A percentile compares a stretch with the other conserved stretches of the same genome.
Conservation (phyloP, 2,888 invertebrate genomes). For the Asteroscopus sphinx region DNA sequence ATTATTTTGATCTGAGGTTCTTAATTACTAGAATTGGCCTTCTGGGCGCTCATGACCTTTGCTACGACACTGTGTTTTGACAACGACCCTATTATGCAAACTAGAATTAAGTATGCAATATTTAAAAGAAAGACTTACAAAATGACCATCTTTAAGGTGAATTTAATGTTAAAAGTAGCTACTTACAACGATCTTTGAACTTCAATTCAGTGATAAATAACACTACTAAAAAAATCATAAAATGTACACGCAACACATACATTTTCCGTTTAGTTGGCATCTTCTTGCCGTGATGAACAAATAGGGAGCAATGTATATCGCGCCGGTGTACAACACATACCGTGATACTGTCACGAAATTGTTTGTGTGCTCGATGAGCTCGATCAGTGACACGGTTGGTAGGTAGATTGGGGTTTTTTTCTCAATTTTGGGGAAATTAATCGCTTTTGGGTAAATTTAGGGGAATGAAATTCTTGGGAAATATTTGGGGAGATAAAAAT, state of each 20-base stretch:
- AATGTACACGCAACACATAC: slow-evolving; percentile 5
- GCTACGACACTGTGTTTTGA: too few species aligned
- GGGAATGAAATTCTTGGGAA: too few species aligned
- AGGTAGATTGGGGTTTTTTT: too few species aligned
- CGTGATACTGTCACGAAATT: slow-evolving; percentile 32
- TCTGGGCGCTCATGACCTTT: too few species aligned
- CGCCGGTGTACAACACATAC: background rate
- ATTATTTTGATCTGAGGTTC: too few species aligned
- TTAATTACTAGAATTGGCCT: too few species aligned
- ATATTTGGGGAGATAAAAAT: too few species aligned
- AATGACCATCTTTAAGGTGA: background rate
- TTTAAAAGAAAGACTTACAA: background rate
- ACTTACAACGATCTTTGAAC: slow-evolving; percentile 31
- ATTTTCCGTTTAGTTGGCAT: slow-evolving; percentile 14
- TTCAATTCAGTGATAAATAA: background rate
- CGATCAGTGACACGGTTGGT: too few species aligned
- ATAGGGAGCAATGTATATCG: slow-evolving; percentile 26
- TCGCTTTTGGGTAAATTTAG: too few species aligned
- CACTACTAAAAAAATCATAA: background rate
- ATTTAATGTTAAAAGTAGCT: slow-evolving; percentile 8
- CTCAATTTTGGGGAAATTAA: too few species aligned
- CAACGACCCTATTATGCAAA: too few species aligned
- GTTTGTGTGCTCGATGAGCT: slow-evolving; percentile 3
- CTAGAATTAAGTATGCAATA: background rate
- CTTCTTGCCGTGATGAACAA: background rate